Evolutionary conservation across 2,888 invertebrate genomes (phyloP), one percentile per base, ranked within the genome.

Genomic region (Platerodrilus igneus): DNA sequence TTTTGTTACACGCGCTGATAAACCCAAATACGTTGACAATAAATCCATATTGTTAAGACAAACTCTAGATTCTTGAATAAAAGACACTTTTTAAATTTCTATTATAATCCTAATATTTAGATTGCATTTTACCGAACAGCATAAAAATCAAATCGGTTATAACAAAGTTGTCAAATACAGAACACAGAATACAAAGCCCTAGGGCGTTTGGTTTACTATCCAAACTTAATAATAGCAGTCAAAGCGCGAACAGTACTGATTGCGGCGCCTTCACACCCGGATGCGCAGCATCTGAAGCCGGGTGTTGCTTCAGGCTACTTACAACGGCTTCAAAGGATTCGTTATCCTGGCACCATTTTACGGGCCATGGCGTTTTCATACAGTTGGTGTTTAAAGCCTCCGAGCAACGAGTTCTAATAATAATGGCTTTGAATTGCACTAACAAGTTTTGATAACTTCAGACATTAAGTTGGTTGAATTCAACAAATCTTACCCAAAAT

Each of bases 201-300:
- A 48, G 39, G 56, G 65, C 64, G 62, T 61, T 64, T 64, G 60
- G 59, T 61, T 63, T 63, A 58, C 65, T 67, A 63, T 65, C 64
- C 64, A 67, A 67, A 68, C 67, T 67, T 66, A 68, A 68, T 68
- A 68, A 57, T 57, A 61, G 59, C 60, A 62, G 59, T 59, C 60
- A 62, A 61, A 63, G 62, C 59, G 51, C 38, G 38, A 50, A 42
- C 45, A 37, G 37, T 37, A 47, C 51, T 55, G 57, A 55, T 55
- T 55, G 57, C 55, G 52, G 53, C 55, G 55, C 55, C 54, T 57
- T 57, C 47, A 56, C 55, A 56, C 51, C 45, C 56, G 50, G 54
- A 38, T 55, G 51, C 45, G 34, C 51, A 47, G 53, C 56, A 55
- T 55, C 55, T 55, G 45, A 56, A 50, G 48, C 48, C 40, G 41